Evolutionary conservation across 2,113 vertebrate species (phyloP), one percentile per base, ranked within the genome.

Genomic region (Serilophus lunatus): DNA sequence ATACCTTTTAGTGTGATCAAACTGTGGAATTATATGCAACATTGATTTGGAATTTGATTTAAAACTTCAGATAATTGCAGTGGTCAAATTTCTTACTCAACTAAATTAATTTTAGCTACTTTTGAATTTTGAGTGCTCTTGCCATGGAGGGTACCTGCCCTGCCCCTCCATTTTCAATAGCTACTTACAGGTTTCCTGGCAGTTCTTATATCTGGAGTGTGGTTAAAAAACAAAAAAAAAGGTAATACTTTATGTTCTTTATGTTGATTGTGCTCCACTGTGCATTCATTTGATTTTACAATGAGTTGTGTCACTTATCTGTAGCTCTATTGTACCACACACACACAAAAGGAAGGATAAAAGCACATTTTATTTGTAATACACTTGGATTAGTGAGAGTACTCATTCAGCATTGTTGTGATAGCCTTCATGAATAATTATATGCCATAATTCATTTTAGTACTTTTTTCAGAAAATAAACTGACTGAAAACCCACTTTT

Each of bases 121-220:
- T 98, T 98, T 65, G 98, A 98, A 96, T 99, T 98, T 59, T 96
- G 97, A 57, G 94, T 1, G 98, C 98, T 97, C 98, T 96, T 50
- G 98, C 98, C 98, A 98, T 98, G 77, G 98, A 99, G 51, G 98
- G 97, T 42, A 98, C 97, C 91, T 98, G 98, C 60, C 96, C 95
- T 95, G 98, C 97, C 60, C 97, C 98, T 72, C 98, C 98, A 51
- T 98, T 99, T 95, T 98, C 98, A 90, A 88, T 98, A 44, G 83
- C 74, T 35, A 98, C 96, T 50, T 98, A 74, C 38, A 98, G 97
- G 84, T 97, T 97, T 94, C 88, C 95, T 15, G 98, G 98, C 36
- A 98, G 95, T 74, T 92, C 97, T 72, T 96, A 96, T 86, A 98
- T 97, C 98, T 98, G 79, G 33, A 77, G 15, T 31, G 12, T 53